A percentile compares a stretch with the other conserved stretches of the same genome.
Evolutionary conservation across 2,113 vertebrate species (phyloP).

Genomic region (Pholis gunnellus): DNA sequence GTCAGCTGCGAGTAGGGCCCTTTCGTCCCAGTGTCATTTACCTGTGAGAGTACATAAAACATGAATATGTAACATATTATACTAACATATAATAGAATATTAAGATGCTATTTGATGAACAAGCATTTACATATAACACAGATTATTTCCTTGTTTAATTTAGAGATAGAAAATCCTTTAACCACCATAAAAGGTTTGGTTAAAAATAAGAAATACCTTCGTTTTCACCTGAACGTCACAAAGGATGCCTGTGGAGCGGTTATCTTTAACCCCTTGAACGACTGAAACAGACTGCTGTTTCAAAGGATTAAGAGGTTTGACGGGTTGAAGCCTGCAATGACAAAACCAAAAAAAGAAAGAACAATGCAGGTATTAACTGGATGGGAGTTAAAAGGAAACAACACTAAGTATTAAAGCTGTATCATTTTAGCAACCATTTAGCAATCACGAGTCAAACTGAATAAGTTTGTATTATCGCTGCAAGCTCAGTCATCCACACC

Average conservation of each 20-base stretch:
- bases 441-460: not conserved
- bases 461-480: not conserved
- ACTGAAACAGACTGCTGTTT: conserved; percentile 74
- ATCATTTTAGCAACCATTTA: not conserved
- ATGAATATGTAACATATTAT: no score
- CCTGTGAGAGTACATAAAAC: conserved; percentile 49
- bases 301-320: conserved; percentile 90
- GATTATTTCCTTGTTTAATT: not conserved
- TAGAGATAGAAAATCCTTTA: not conserved
- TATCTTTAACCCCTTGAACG: conserved; percentile 71
- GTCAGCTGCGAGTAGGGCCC: conserved; percentile 93
- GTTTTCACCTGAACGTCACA: conserved; percentile 49
- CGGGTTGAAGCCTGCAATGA: conserved; percentile 89
- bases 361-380: not conserved
- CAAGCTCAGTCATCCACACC: not conserved
- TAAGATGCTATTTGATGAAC: not conserved
- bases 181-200: not conserved
- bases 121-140: not conserved
- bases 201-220: conserved; percentile 60
- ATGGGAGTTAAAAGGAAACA: not conserved
- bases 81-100: no score
- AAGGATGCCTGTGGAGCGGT: conserved; percentile 20
- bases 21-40: conserved; percentile 54
- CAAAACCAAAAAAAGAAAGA: not conserved
- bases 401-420: not conserved